These are phyloP conservation scores for Drymonia ruficornis DNA, from an alignment of 2,888 invertebrate species.

Conservation along the genomic window DNA sequence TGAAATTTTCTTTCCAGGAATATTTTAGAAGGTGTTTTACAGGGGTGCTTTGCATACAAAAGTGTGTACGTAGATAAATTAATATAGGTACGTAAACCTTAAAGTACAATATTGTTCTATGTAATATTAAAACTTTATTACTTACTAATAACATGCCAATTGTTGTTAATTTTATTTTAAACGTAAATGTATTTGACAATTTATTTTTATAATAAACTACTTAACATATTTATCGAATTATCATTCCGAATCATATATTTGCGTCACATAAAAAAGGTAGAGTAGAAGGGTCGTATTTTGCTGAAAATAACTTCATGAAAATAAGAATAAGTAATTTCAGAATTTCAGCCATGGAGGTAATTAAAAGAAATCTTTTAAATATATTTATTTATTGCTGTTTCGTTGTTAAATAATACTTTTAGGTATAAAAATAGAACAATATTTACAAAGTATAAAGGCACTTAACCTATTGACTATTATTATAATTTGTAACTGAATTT, in stretches of 20 bases:
- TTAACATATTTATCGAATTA: conserved; percentile 19
- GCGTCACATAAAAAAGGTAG: no score
- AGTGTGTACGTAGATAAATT: no score
- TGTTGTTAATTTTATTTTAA: conserved; percentile 54
- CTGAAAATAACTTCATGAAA: no score
- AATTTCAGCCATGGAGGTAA: no score
- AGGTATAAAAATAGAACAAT: conserved; percentile 53
- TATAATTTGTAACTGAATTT: conserved; percentile 23
- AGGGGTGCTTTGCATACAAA: no score
- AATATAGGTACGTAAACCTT: conserved; percentile 19
- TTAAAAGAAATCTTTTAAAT: not conserved
- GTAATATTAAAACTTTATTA: conserved; percentile 19
- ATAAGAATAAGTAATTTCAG: no score
- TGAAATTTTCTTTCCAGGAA: no score
- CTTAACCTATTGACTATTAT: conserved; percentile 39
- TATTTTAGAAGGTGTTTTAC: no score
- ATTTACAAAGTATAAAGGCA: conserved; percentile 39
- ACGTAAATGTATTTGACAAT: conserved; percentile 36
- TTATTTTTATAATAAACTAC: conserved; percentile 53
- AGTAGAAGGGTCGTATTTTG: no score
- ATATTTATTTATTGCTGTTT: conserved; percentile 46
- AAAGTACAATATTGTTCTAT: conserved; percentile 34
- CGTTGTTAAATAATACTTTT: conserved; percentile 65
- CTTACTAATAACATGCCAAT: conserved; percentile 28
- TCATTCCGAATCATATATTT: not conserved